Percentiles rank a stretch among this genome's conserved stretches.
phyloP scores from a whole-genome alignment of 2,797 vertebrate species.

The Sternotherus odoratus region DNA sequence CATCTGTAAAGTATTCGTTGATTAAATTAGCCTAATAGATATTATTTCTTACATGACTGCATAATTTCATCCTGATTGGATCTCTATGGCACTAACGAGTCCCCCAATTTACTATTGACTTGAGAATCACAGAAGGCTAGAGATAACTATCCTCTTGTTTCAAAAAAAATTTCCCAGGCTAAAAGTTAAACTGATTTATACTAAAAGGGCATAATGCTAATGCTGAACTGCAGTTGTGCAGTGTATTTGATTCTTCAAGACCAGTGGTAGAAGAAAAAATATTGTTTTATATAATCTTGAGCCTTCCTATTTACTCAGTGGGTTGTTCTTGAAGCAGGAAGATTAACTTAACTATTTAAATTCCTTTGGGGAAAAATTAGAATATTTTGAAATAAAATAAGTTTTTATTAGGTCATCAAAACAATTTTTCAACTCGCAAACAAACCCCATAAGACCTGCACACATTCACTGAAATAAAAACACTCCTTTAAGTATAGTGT shows the following conservation, averaged over 20 bases:
- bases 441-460: constrained; percentile 47
- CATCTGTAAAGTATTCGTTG: constrained; percentile 94
- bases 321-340: constrained; percentile 61
- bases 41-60: constrained; percentile 95
- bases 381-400: constrained; percentile 66
- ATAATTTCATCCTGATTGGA: constrained; percentile 85
- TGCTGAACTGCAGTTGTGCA: constrained; percentile 37
- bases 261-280: constrained; percentile 46
- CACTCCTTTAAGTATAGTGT: constrained; percentile 54
- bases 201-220: constrained; percentile 60
- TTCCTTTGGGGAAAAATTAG: neutral
- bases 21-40: constrained; percentile 99
- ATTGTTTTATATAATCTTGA: constrained; percentile 46
- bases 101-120: constrained; percentile 92
- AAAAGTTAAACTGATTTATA: constrained; percentile 85
- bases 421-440: constrained; percentile 59
- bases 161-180: constrained; percentile 71
- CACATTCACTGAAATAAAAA: constrained; percentile 41
- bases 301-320: constrained; percentile 60
- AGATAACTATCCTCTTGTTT: constrained; percentile 81
- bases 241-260: constrained; percentile 11
- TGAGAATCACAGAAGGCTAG: constrained; percentile 84
- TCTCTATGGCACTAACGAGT: constrained; percentile 85
- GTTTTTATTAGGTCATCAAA: constrained; percentile 71
- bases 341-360: constrained; percentile 49